These are phyloP conservation scores for Aphodius sticticus DNA, from an alignment of 2,888 invertebrate species.

Conservation along the genomic window DNA sequence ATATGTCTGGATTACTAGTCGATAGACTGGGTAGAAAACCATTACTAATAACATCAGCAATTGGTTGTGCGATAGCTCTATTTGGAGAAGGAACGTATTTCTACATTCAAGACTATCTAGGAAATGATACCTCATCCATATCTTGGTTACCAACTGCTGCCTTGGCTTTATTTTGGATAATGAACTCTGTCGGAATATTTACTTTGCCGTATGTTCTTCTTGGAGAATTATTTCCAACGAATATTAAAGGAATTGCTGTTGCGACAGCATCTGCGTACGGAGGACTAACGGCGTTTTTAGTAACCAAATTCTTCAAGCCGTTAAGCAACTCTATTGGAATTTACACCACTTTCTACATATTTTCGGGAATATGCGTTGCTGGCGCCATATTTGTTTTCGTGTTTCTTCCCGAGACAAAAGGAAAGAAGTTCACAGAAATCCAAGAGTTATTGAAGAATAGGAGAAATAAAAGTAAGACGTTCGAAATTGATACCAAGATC, in stretches of 20 bases:
- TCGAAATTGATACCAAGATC: background rate
- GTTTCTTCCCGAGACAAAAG: conserved; percentile 70
- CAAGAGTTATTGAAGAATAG: conserved; percentile 63
- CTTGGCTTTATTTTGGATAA: conserved; percentile 65
- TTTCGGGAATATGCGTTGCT: conserved; percentile 63
- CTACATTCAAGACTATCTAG: conserved; percentile 61
- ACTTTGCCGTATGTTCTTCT: conserved; percentile 69
- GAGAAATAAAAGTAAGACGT: background rate
- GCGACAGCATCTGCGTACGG: conserved; percentile 66
- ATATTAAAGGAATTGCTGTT: conserved; percentile 68
- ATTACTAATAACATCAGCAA: conserved; percentile 64
- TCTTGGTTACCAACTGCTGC: conserved; percentile 65
- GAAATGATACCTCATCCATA: conserved; percentile 56
- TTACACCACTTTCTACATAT: conserved; percentile 67
- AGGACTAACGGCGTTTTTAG: conserved; percentile 65
- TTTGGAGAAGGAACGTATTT: conserved; percentile 64
- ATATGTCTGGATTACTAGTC: conserved; percentile 58
- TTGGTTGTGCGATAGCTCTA: conserved; percentile 64
- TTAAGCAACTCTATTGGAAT: conserved; percentile 66
- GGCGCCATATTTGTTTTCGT: conserved; percentile 67
- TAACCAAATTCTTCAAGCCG: conserved; percentile 68
- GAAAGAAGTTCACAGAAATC: conserved; percentile 68
- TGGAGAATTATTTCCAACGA: conserved; percentile 70
- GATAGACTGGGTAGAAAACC: conserved; percentile 65
- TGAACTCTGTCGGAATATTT: conserved; percentile 68